phyloP scores from a whole-genome alignment of 2,113 vertebrate genomes.

The Tursiops truncatus region DNA sequence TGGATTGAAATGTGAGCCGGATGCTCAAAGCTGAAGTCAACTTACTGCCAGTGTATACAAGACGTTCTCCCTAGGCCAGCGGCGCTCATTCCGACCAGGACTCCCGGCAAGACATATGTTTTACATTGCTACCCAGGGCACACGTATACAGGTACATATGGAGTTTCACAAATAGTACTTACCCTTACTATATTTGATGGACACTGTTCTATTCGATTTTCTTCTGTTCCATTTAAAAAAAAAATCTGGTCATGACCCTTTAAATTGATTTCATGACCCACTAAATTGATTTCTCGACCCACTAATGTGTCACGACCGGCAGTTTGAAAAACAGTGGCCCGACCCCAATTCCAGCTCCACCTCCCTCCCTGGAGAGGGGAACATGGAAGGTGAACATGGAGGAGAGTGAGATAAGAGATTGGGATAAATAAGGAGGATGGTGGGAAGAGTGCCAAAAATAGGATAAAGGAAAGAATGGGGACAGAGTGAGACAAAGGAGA shows the following conservation, averaged over 20 bases:
- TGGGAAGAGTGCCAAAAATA: not conserved
- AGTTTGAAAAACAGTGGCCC: constrained; percentile 64
- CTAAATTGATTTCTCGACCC: constrained; percentile 76
- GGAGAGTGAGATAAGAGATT: not conserved
- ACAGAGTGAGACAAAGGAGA: not conserved
- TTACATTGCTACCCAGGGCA: not conserved
- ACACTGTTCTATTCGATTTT: constrained; percentile 62
- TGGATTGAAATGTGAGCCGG: not conserved
- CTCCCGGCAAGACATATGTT: not conserved
- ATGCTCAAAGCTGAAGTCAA: not conserved
- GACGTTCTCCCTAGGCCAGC: too few relatives aligned
- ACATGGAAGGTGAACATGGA: not conserved
- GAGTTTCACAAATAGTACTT: constrained; percentile 19
- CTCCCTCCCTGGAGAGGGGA: not conserved
- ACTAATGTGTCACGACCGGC: constrained; percentile 69
- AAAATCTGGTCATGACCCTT: constrained; percentile 71
- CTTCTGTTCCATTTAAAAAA: constrained; percentile 55
- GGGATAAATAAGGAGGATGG: not conserved
- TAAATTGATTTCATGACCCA: constrained; percentile 77
- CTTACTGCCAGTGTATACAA: rapidly evolving
- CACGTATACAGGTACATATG: not conserved
- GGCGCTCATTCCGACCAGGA: not conserved
- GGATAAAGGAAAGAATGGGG: not conserved
- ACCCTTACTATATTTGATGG: constrained; percentile 55
- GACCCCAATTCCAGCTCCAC: not conserved